These are phyloP conservation scores for Ctenodactylus gundi DNA, from an alignment of 2,113 vertebrate genomes.

Conservation along the genomic window DNA sequence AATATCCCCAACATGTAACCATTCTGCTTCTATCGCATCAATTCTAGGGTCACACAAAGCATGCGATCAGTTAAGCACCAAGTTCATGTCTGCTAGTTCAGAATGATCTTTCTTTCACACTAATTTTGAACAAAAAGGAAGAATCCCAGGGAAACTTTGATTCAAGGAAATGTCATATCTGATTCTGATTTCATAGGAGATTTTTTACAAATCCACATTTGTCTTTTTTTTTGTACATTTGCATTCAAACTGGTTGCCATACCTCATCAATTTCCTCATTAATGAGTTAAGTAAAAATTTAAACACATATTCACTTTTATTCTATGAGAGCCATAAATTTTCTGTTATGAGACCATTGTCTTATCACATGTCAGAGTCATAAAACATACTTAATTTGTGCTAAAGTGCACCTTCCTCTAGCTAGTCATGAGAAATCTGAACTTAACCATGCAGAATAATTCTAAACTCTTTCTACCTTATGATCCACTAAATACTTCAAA, in stretches of 20 bases:
- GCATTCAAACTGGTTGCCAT: neutral
- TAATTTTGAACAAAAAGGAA: neutral
- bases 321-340: neutral
- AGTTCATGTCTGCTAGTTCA: neutral
- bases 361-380: neutral
- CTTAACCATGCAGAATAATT: slow-evolving; percentile 1
- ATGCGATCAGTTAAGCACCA: neutral
- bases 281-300: neutral
- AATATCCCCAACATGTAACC: neutral
- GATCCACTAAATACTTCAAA: slow-evolving; percentile 11
- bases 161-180: neutral
- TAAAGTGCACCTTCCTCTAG: neutral
- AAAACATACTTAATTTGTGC: neutral
- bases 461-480: neutral
- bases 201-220: neutral
- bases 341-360: slow-evolving; percentile 21
- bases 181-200: neutral
- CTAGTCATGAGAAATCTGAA: neutral
- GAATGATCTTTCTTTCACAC: neutral
- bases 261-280: neutral
- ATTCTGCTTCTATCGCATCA: neutral
- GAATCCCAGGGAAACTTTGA: neutral
- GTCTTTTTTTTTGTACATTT: neutral
- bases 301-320: slow-evolving; percentile 1
- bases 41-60: neutral